Evolutionary conservation across 2,113 vertebrate genomes (phyloP), one percentile per base, ranked within the genome.

Genomic region (Nettapus auritus): DNA sequence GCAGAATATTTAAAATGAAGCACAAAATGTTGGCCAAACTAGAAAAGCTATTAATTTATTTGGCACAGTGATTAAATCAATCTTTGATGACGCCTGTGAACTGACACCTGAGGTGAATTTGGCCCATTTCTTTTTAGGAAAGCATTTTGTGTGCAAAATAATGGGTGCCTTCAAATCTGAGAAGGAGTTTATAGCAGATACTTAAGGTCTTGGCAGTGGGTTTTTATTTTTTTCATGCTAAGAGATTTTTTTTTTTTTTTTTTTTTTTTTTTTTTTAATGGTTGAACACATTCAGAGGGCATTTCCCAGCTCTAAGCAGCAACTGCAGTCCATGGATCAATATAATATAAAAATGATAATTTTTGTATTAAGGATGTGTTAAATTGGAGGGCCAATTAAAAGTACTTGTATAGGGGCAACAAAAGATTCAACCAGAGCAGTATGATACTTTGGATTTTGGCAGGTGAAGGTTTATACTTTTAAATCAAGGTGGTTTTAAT

Each of bases 41-140:
- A 59, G 28, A 84, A 90, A 94, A 90, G 31, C 79, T 73, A 76
- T 94, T 94, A 93, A 94, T 89, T 96, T 96, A 70, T 87, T 93
- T 97, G 95, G 83, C 89, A 88, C 6, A 4, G 33, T 76, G 62
- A 23, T 76, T 92, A 91, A 88, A 89, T 44, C 71, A 90, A 92
- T 28, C 10, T 19, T 70, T 88, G 73, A 50, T 90, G 80, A 90
- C 86, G 31, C 44, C 31, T 78, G 6, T 70, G 76, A 86, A 66
- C 50, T 40, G 40, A 88, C 36, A 83, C 62, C 34, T 88, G 59
- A 95, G 89, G 81, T 94, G 62, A 82, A 94, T 74, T 94, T 94
- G 90, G 73, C 79, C n/a, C 1, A 3, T 90, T 90, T 87, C 55
- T 74, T 91, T 75, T 70, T 57, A 92, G 40, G 70, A 95, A 91